These are phyloP conservation scores for Drepanosiphum platanoidis DNA, from an alignment of 2,888 invertebrate genomes.

Conservation along the genomic window DNA sequence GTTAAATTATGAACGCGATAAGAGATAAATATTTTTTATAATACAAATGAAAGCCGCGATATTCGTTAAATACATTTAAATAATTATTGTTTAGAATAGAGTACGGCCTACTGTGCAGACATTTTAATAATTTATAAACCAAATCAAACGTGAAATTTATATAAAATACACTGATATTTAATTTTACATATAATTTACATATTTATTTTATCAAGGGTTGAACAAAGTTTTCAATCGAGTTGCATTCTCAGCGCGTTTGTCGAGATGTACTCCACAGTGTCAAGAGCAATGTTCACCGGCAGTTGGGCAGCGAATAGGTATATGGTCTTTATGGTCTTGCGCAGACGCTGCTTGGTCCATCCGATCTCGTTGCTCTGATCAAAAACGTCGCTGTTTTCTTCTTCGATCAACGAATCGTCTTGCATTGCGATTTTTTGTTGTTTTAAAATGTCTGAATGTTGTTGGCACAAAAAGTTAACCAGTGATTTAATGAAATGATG, in stretches of 20 bases:
- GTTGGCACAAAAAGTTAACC: conserved; percentile 15
- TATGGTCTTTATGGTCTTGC: conserved; percentile 5
- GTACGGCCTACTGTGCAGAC: too few relatives aligned
- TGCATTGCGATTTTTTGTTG: not conserved
- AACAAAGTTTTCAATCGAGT: conserved; percentile 10
- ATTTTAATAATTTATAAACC: too few relatives aligned
- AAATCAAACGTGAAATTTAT: too few relatives aligned
- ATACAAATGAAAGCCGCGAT: too few relatives aligned
- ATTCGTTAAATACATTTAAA: too few relatives aligned
- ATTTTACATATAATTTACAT: too few relatives aligned
- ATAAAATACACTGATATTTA: too few relatives aligned
- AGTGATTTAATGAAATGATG: conserved; percentile 39
- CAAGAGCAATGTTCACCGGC: conserved; percentile 27
- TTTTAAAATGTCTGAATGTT: conserved; percentile 4
- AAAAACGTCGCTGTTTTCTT: conserved; percentile 39
- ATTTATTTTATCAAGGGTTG: too few relatives aligned
- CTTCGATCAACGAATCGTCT: conserved; percentile 43
- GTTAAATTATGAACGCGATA: too few relatives aligned
- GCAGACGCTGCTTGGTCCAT: conserved; percentile 42
- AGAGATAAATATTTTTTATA: too few relatives aligned
- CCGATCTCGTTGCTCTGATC: conserved; percentile 23
- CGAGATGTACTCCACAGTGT: conserved; percentile 32
- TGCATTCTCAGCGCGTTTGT: conserved; percentile 18
- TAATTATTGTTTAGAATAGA: too few relatives aligned
- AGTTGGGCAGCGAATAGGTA: conserved; percentile 51